Evolutionary conservation across 2,888 invertebrate species (phyloP), one percentile per base, ranked within the genome.

Genomic region (Dolichomitus sp.): DNA sequence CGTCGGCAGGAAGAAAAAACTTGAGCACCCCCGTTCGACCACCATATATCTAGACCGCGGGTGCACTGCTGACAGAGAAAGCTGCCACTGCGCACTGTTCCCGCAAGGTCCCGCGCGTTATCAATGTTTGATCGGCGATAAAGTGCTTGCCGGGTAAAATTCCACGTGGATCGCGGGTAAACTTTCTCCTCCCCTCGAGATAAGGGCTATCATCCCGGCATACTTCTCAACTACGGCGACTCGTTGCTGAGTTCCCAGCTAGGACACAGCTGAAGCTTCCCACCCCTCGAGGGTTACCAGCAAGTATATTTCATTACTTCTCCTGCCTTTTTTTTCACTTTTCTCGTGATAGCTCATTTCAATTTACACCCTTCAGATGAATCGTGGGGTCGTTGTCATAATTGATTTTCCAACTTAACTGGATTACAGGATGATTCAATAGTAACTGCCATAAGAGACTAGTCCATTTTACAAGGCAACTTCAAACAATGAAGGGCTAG

Each of bases 91-190:
- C 77, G 42, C 66, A 72, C 59, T 74, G 40, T 70, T 50, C 70
- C 69, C 76, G 68, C 61, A n/a, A 50, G 65, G 33, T 57, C 68
- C 40, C 68, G 40, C 70, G 48, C 76, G 83, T 90, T 89, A 90
- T 91, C 89, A 81, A 75, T 90, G 87, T 91, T 91, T 91, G 85
- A 89, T 89, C 85, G 82, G 59, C 88, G 90, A 91, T 90, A 91
- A 89, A 83, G 75, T 80, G 19, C 50, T 50, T 66, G 61, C 83
- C 84, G 81, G 65, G 81, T 83, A 89, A 88, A 89, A 88, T 88
- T 87, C 86, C 86, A 85, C 54, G 81, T 76, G 57, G 69, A 65
- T 70, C 70, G 42, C 63, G 72, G 70, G 81, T 81, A 83, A 84
- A 73, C 82, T 84, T 82, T 52, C 19, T 11, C 5, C 27, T 23